Conservation (phyloP, 2,797 vertebrate species). For the Sitta carolinensis region DNA sequence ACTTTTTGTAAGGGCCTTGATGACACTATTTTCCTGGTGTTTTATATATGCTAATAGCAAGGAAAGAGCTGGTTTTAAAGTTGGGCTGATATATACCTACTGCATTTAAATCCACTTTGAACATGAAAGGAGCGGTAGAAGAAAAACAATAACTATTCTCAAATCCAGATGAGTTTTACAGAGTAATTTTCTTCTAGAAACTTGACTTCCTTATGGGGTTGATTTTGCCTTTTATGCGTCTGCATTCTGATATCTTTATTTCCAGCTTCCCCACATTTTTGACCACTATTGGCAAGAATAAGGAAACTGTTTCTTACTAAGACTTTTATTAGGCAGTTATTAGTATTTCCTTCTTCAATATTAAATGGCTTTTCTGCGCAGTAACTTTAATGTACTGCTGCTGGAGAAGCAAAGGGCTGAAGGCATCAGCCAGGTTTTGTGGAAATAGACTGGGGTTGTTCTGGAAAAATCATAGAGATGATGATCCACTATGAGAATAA, state of each 20-base stretch:
- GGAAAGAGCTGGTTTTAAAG: neutral
- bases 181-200: conserved; percentile 35
- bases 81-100: neutral
- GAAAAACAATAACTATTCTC: neutral
- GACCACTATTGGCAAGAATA: neutral
- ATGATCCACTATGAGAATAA: neutral
- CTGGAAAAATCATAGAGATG: neutral
- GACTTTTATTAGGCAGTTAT: conserved; percentile 41
- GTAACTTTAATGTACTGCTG: neutral
- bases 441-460: neutral
- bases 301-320: conserved; percentile 37
- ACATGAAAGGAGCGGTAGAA: neutral
- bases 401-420: neutral
- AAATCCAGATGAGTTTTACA: conserved; percentile 41
- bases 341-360: conserved; percentile 16
- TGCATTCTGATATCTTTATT: conserved; percentile 42
- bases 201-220: neutral
- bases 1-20: neutral
- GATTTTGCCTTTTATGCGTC: conserved; percentile 9
- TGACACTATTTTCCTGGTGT: neutral
- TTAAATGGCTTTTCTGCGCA: neutral
- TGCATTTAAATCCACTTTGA: neutral
- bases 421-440: neutral
- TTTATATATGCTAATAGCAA: neutral
- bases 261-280: conserved; percentile 31